A percentile compares a stretch with the other conserved stretches of the same genome.
Conservation (phyloP, 1,140 invertebrate species). For the Trichogramma pretiosum region DNA sequence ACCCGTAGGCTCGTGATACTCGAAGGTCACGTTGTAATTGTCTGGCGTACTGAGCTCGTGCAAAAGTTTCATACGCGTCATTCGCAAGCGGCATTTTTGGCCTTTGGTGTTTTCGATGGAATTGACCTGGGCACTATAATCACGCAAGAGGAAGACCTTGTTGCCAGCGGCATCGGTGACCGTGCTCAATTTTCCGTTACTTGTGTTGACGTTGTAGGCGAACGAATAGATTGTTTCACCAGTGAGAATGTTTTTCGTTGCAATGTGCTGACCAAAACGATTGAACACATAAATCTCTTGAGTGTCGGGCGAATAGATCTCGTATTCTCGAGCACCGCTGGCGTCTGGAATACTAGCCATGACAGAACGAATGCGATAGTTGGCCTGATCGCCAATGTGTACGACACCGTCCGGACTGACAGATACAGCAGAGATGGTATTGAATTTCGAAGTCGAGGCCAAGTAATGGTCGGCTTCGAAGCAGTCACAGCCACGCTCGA, state of each 20-base stretch:
- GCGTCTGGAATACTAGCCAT: slow-evolving; percentile 85
- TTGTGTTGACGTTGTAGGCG: slow-evolving; percentile 92
- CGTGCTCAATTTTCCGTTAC: slow-evolving; percentile 85
- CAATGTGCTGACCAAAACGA: slow-evolving; percentile 86
- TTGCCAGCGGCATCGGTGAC: slow-evolving; percentile 91
- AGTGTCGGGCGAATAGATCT: slow-evolving; percentile 90
- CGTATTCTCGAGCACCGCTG: slow-evolving; percentile 74
- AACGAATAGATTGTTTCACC: slow-evolving; percentile 86
- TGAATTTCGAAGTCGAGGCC: slow-evolving; percentile 86
- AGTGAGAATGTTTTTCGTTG: slow-evolving; percentile 86
- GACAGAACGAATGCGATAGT: slow-evolving; percentile 82
- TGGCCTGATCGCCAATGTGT: slow-evolving; percentile 89
- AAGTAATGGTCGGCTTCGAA: slow-evolving; percentile 85
- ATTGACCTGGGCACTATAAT: slow-evolving; percentile 81
- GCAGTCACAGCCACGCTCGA: slow-evolving; percentile 82
- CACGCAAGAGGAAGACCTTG: slow-evolving; percentile 79
- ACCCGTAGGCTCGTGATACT: slow-evolving; percentile 83
- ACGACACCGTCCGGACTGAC: slow-evolving; percentile 90
- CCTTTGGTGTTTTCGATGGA: slow-evolving; percentile 91
- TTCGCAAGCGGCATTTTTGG: slow-evolving; percentile 80
- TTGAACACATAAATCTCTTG: slow-evolving; percentile 96
- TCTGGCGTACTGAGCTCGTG: slow-evolving; percentile 82
- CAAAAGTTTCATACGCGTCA: slow-evolving; percentile 81
- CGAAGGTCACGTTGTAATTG: slow-evolving; percentile 86
- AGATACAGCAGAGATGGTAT: slow-evolving; percentile 85